phyloP scores from a whole-genome alignment of 2,797 vertebrate genomes.

The Eulemur albifrons region DNA sequence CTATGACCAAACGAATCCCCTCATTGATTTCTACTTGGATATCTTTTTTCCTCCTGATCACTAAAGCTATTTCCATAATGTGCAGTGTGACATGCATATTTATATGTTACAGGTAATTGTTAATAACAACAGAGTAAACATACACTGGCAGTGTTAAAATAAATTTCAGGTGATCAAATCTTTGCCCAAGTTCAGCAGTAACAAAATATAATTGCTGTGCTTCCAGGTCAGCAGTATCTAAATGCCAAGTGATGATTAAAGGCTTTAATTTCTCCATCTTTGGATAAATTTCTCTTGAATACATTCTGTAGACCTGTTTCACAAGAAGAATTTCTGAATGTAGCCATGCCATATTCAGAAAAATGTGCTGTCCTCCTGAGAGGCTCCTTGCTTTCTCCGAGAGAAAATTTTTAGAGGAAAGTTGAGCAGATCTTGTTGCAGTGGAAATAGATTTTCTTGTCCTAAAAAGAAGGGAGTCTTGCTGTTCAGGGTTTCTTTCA shows the following conservation, averaged over 20 bases:
- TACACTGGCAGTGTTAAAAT: background rate
- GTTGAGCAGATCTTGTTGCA: background rate
- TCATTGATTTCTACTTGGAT: conserved; percentile 43
- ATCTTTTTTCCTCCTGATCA: background rate
- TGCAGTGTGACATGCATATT: background rate
- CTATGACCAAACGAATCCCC: background rate
- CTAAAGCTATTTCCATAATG: conserved; percentile 56
- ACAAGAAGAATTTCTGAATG: background rate
- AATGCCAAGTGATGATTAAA: background rate
- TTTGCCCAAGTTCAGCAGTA: background rate
- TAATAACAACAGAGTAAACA: background rate
- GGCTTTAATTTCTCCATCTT: background rate
- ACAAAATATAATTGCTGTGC: background rate
- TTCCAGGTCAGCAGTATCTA: background rate
- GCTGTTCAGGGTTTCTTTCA: background rate
- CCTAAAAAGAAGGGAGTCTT: background rate
- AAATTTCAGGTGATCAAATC: background rate
- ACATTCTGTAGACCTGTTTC: background rate
- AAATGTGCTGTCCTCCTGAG: background rate
- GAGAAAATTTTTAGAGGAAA: background rate
- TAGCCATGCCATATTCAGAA: background rate
- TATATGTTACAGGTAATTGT: background rate
- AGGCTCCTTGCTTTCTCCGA: background rate
- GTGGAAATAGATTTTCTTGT: background rate
- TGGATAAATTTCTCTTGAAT: conserved; percentile 18